Base-by-base conservation (phyloP, 2,888 invertebrate genomes). In the Eristalinus aeneus region DNA sequence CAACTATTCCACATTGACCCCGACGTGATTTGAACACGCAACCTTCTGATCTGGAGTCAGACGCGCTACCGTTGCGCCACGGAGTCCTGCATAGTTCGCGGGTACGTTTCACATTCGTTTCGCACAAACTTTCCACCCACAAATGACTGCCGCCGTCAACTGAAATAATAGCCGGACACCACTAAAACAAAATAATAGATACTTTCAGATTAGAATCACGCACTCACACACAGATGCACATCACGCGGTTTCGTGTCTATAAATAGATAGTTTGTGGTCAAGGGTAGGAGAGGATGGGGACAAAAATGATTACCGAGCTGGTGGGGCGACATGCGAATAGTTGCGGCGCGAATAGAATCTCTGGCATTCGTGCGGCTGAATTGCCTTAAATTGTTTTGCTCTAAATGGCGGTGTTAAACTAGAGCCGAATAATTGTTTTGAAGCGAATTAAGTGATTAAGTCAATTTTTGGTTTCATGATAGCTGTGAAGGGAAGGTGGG, bases 51-150 rank as follows among this genome's bases (percentile, higher is more conserved):
- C 88, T 89, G 88, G 85, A 85, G 89, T 89, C 90, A 90, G 90
- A 89, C 89, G 90, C 90, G 90, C 90, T 90, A 89, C 90, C 90
- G 88, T 90, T 90, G 89, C 90, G 90, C 90, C 89, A 90, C 90
- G 89, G 89, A 90, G 90, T 89, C 89, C 65, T 64, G 1, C 61
- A 20, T 10, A 0, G 9, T 12, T 8, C 0, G 4, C n/a, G 60
- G 5, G 16, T 39, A 11, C 6, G 71, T 22, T 61, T 69, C 36
- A 6, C 22, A 6, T 16, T 20, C 23, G 27, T 31, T 68, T 11
- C 8, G 27, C 5, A 5, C 34, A 76, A 27, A 12, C 12, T 56
- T 56, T 23, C 12, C 56, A 56, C 56, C 23, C 12, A 12, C 22
- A 10, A 56, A 12, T 56, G 12, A 23, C 8, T 23, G 23, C 56